Base-by-base conservation (phyloP, 2,797 vertebrate genomes). In the Hephaestus fuliginosus region DNA sequence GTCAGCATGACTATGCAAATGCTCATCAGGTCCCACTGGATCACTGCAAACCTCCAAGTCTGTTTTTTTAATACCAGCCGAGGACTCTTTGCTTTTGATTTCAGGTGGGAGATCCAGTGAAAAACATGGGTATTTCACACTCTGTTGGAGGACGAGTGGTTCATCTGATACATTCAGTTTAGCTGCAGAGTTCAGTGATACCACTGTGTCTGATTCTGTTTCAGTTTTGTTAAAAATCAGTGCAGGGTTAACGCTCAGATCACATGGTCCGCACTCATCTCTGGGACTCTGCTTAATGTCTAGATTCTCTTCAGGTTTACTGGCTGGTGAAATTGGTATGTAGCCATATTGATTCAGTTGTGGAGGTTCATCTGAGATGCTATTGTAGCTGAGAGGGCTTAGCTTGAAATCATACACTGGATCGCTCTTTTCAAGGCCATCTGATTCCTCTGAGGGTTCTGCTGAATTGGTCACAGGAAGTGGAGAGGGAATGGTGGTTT, bases 381-480 rank as follows among this genome's bases (percentile, higher is more conserved):
- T 89, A 86, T 78, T 92, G 81, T 94, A 95, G 92, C 92, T 94
- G 41, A 95, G 86, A 48, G 94, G 94, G 70, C 95, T 96, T 82
- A 95, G 93, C 89, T 95, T 95, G 70, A 95, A 93, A 71, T 91
- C 90, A 62, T 94, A 95, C 62, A 94, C 46, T 13, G 82, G 44
- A 80, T 89, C 85, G 56, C 72, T 88, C 75, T 91, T 93, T 73
- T 87, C 80, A 53, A 91, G 71, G 46, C 30, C 48, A 12, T 83
- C 72, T 73, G 90, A 72, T 28, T 39, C 62, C 52, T 86, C 83
- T 56, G 86, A 46, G 39, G 85, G 85, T 71, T 93, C 87, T 88
- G 83, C 77, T 43, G 83, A 30, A 57, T 51, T 81, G 55, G 75
- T 88, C 39, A 81, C 71, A 30, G 90, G 75, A 74, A 85, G 75